Evolutionary conservation across 2,113 vertebrate genomes (phyloP), one percentile per base, ranked within the genome.

Genomic region (Percopsis transmontana): DNA sequence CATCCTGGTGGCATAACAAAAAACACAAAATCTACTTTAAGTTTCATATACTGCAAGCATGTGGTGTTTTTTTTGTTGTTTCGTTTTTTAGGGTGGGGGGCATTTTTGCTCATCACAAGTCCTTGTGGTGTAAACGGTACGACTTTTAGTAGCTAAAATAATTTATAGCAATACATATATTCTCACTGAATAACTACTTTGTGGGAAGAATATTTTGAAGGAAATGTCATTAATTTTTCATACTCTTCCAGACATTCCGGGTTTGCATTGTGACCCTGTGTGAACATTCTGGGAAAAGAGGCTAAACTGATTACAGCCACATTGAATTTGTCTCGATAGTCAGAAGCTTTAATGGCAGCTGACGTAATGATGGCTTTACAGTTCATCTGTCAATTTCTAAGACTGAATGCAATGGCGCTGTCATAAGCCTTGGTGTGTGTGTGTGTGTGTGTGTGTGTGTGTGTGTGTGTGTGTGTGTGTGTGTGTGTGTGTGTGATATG

Each of bases 1-100:
- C 97, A 23, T 97, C 95, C 97, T 98, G 82, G 74, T 14, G 6
- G 79, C 41, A 76, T 12, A 62, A 18, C 54, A 64, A 3, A 15
- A 47, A 19, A 24, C 7, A 57, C 5, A 53, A 54, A 42, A 56
- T 1, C 0, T 19, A 44, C 16, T 13, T 53, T 5, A 44, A 51
- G 27, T 33, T 6, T 33, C 27, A 33, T 33, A n/a, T n/a, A n/a
- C n/a, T n/a, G n/a, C n/a, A n/a, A n/a, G n/a, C n/a, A n/a, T n/a
- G n/a, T n/a, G n/a, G n/a, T n/a, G n/a, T n/a, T n/a, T n/a, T n/a
- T n/a, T n/a, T n/a, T n/a, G n/a, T n/a, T n/a, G n/a, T n/a, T n/a
- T n/a, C n/a, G 27, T 33, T 7, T 5, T 33, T 7, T 6, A 33
- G 27, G 27, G 27, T 4, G 27, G 27, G 27, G 27, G 27, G 27